Conservation (phyloP, 2,113 vertebrate genomes). For the Scopus umbretta region DNA sequence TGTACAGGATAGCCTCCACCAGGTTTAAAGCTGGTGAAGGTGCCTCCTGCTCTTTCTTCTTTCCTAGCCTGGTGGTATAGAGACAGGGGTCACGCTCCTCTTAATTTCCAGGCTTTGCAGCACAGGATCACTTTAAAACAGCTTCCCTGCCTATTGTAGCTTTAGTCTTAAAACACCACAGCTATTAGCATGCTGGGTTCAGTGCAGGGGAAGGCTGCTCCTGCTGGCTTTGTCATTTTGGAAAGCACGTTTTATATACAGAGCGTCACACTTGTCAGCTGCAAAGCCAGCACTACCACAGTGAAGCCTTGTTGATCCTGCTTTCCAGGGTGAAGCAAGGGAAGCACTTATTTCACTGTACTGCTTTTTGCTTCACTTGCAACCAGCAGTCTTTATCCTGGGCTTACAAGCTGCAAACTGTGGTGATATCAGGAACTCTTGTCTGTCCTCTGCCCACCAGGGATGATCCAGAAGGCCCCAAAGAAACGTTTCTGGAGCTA, state of each 20-base stretch:
- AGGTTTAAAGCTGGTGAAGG: background rate
- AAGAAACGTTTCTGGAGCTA: background rate
- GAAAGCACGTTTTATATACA: background rate
- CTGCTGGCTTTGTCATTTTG: background rate
- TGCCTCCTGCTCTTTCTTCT: background rate
- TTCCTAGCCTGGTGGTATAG: background rate
- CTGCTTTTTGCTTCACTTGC: background rate
- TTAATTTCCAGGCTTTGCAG: background rate
- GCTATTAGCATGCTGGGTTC: background rate
- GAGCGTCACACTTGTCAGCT: background rate
- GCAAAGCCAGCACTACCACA: background rate
- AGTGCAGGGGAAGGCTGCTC: background rate
- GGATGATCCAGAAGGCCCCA: background rate
- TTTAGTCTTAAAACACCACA: background rate
- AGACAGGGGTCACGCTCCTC: accelerated
- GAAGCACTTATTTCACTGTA: background rate
- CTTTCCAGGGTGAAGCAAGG: background rate
- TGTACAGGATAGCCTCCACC: background rate
- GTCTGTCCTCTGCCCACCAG: background rate
- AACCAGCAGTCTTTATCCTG: background rate
- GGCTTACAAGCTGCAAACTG: background rate
- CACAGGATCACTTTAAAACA: background rate
- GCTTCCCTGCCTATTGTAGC: background rate
- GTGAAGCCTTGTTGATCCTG: conserved; percentile 9
- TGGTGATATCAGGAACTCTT: background rate